Percentiles rank a stretch among this genome's conserved stretches.
phyloP scores from a whole-genome alignment of 2,888 invertebrate genomes.

The Drosophila robusta region DNA sequence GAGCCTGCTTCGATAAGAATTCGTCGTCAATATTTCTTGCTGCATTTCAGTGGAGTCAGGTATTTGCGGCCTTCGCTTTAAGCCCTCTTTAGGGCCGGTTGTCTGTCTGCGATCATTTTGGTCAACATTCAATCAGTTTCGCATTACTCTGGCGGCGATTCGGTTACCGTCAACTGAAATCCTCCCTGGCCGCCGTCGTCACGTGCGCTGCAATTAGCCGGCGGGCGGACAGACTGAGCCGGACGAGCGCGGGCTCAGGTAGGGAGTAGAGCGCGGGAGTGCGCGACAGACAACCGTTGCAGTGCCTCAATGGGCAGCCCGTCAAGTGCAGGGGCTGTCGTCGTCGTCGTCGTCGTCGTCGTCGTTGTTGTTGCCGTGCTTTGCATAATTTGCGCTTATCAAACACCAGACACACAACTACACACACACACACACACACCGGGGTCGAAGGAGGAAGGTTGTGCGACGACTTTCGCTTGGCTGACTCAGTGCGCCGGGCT shows the following conservation, averaged over 20 bases:
- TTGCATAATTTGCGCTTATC: constrained; percentile 63
- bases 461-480: constrained; percentile 47
- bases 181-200: constrained; percentile 24
- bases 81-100: not conserved
- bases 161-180: constrained; percentile 37
- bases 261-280: not conserved
- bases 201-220: constrained; percentile 57
- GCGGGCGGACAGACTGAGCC: constrained; percentile 27
- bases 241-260: not conserved
- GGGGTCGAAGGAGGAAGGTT: constrained; percentile 9
- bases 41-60: not conserved
- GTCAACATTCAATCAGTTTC: constrained; percentile 56
- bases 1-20: no score
- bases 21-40: not conserved
- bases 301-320: constrained; percentile 50
- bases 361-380: constrained; percentile 26
- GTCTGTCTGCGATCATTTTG: constrained; percentile 30
- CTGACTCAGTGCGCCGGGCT: constrained; percentile 44
- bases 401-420: constrained; percentile 37
- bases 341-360: constrained; percentile 24
- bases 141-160: constrained; percentile 54
- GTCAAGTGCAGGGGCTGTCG: constrained; percentile 43
- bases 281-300: constrained; percentile 44
- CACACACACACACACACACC: not conserved
- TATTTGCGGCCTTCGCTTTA: not conserved